Evolutionary conservation across 1,140 invertebrate species (phyloP).

Genomic region (Orussus abietinus): DNA sequence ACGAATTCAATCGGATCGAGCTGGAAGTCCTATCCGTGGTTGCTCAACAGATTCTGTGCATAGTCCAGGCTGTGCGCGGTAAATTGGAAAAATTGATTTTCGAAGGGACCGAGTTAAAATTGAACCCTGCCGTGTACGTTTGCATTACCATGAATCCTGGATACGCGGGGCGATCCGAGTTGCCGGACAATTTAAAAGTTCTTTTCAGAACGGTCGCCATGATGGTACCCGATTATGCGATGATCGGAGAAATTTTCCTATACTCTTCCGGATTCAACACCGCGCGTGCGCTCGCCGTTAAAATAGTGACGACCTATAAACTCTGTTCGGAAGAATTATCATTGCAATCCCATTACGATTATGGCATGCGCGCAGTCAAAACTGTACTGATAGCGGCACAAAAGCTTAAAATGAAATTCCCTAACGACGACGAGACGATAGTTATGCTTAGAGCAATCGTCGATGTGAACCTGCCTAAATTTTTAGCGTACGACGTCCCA

Average conservation of each 20-base stretch:
- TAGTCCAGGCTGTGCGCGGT: slow-evolving; percentile 73
- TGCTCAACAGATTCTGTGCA: slow-evolving; percentile 78
- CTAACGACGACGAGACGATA: slow-evolving; percentile 75
- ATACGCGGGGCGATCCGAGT: slow-evolving; percentile 79
- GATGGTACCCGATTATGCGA: slow-evolving; percentile 92
- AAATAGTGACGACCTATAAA: slow-evolving; percentile 86
- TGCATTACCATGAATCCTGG: slow-evolving; percentile 95
- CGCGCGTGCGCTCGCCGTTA: slow-evolving; percentile 75
- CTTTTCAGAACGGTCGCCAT: slow-evolving; percentile 90
- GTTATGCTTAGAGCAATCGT: slow-evolving; percentile 79
- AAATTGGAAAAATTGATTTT: slow-evolving; percentile 72
- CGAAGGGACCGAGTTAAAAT: slow-evolving; percentile 75
- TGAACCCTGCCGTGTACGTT: slow-evolving; percentile 81
- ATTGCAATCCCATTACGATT: slow-evolving; percentile 85
- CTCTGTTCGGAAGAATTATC: slow-evolving; percentile 88
- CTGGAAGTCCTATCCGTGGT: slow-evolving; percentile 81
- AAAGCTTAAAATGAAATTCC: slow-evolving; percentile 79
- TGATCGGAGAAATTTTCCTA: slow-evolving; percentile 87
- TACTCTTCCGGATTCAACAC: slow-evolving; percentile 86
- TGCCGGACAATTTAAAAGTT: slow-evolving; percentile 89
- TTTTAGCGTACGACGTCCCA: slow-evolving; percentile 82
- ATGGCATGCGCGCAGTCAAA: slow-evolving; percentile 83
- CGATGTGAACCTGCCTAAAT: slow-evolving; percentile 92
- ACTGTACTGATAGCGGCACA: slow-evolving; percentile 81
- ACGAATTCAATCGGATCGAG: slow-evolving; percentile 94